Percentiles rank a stretch among this genome's conserved stretches.
phyloP scores from a whole-genome alignment of 2,888 invertebrate species.

The Agonopterix alstromeriana region DNA sequence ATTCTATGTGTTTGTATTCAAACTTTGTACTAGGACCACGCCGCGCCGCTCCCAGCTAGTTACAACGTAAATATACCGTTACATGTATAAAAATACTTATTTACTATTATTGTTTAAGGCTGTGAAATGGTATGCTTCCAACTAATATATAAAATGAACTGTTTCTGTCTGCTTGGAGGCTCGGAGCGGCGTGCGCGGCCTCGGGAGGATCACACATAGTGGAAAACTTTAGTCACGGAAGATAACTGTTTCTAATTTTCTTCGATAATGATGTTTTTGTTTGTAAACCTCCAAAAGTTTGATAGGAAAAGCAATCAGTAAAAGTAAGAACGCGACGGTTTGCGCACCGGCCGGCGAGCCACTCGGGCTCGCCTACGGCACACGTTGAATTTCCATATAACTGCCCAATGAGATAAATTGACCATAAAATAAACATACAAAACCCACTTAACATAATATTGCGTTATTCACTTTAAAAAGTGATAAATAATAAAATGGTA shows the following conservation, averaged over 20 bases:
- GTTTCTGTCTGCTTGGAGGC: constrained; percentile 39
- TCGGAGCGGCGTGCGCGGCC: constrained; percentile 41
- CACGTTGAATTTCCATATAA: constrained; percentile 53
- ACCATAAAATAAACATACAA: constrained; percentile 44
- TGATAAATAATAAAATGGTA: constrained; percentile 57
- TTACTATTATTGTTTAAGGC: constrained; percentile 71
- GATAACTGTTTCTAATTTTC: constrained; percentile 44
- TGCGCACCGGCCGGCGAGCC: constrained; percentile 15
- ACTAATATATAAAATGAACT: constrained; percentile 41
- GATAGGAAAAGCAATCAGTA: constrained; percentile 67
- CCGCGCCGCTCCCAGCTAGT: constrained; percentile 30
- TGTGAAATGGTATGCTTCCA: constrained; percentile 40
- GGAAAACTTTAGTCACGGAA: constrained; percentile 59
- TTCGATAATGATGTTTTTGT: constrained; percentile 56
- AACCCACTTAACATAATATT: constrained; percentile 57
- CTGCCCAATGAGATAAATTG: constrained; percentile 61
- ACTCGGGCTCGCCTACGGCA: neutral
- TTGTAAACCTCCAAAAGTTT: constrained; percentile 76
- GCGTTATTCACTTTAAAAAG: constrained; percentile 46
- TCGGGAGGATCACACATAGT: constrained; percentile 60
- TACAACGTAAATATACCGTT: constrained; percentile 21
- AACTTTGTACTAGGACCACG: constrained; percentile 55
- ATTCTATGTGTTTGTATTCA: constrained; percentile 59
- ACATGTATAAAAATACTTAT: constrained; percentile 74
- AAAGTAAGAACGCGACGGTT: constrained; percentile 42